Evolutionary conservation across 2,888 invertebrate genomes (phyloP), one percentile per base, ranked within the genome.

Genomic region (Scrobipalpa costella): DNA sequence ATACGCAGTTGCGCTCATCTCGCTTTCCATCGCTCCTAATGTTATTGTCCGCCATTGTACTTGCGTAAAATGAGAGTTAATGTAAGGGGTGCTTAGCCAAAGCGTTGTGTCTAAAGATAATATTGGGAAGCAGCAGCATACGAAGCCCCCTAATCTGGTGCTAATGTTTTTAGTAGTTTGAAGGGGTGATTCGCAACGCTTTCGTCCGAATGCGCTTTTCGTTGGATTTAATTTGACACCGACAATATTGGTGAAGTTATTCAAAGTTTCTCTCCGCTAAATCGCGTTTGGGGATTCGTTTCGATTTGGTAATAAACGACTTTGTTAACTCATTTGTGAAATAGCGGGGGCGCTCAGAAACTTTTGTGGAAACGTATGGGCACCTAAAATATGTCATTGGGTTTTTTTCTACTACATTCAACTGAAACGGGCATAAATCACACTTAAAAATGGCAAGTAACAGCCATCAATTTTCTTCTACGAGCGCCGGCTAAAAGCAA

Each of bases 121-220:
- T 73, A 76, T 76, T 73, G 71, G 70, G 67, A 68, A 68, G 69
- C 72, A 69, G 21, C 65, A 62, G 62, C 71, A 72, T 71, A 76
- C 77, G 75, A 70, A 73, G 72, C 13, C 72, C 71, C 70, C 71
- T 83, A 84, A 86, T 84, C 84, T 81, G 67, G 68, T 66, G 75
- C 75, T 83, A 80, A 85, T 83, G 80, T 79, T 79, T 74, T 74
- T 59, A 44, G 40, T 59, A 55, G 55, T 34, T 34, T 34, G 34
- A 55, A 55, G 55, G 88, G 85, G 83, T 74, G 80, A 87, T 89
- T 87, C 71, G 85, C 64, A 66, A 71, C 83, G 84, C 85, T 79
- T 73, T 67, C 74, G 74, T 71, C 74, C 72, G 83, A 83, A 83
- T 84, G 80, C 75, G 76, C 78, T 74, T 80, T 79, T 81, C 74